Evolutionary conservation across 1,140 invertebrate species (phyloP), one percentile per base, ranked within the genome.

Genomic region (Spodoptera frugiperda): DNA sequence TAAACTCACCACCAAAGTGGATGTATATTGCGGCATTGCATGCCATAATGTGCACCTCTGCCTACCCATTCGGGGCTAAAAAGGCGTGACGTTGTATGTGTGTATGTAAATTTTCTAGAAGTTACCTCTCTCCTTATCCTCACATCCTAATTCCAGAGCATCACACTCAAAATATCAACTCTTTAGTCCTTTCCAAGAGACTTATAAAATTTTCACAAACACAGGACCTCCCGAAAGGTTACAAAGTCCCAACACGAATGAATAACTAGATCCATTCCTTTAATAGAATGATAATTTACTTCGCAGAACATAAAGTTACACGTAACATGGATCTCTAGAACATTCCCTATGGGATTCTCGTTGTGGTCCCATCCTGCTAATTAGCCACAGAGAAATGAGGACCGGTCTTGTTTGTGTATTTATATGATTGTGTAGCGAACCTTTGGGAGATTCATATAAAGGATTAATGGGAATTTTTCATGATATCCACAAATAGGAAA

Each of bases 211-310:
- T 39, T 39, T 39, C 33, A 39, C 33, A 0, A 1, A 39, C 33
- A 39, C 6, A 10, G 33, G 6, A 39, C 33, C 33, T 39, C 33
- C 5, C 33, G 33, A 39, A 39, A 39, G 33, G 33, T 39, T 39
- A 39, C 33, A 39, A 8, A 53, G 6, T 53, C 15, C 15, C 15
- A 53, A 53, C 15, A 53, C 51, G 17, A 10, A 53, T 17, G 15
- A 53, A 53, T 53, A 53, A 53, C 57, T 39, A 30, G n/a, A 30
- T 61, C 33, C 4, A 61, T n/a, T 48, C 19, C 44, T 65, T n/a
- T 48, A 49, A 67, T 67, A 67, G 44, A 67, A 63, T 67, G 39
- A 67, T 67, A 67, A 67, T 65, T 48, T 48, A n/a, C 39, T 19
- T 21, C 19, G 4, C 5, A 9, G 6, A 67, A 49, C 44, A 49